phyloP scores from a whole-genome alignment of 1,140 invertebrate species.

The Cydia fagiglandana region DNA sequence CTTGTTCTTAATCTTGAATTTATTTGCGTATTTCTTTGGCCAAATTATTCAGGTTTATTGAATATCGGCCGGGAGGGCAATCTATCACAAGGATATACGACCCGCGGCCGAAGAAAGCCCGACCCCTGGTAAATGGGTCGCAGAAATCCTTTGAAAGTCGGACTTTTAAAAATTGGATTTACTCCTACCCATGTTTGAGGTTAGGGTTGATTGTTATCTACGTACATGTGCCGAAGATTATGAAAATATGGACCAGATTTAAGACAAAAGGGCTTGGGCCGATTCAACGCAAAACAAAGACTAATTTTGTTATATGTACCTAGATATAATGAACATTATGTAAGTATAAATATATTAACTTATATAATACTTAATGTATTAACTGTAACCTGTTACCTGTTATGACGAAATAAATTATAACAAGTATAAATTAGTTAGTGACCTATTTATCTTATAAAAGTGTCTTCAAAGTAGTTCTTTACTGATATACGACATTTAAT shows the following conservation, averaged over 20 bases:
- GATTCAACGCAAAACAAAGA: slow-evolving; percentile 37
- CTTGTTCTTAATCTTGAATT: slow-evolving; percentile 52
- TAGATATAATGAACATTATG: too few relatives aligned
- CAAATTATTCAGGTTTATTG: slow-evolving; percentile 64
- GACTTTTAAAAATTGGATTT: slow-evolving; percentile 54
- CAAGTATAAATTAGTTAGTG: too few relatives aligned
- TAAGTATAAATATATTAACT: too few relatives aligned
- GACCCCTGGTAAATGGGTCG: slow-evolving; percentile 46
- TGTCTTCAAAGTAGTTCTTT: too few relatives aligned
- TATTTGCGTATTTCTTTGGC: slow-evolving; percentile 55
- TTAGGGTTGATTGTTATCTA: slow-evolving; percentile 29
- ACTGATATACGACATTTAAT: too few relatives aligned
- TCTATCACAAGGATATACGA: slow-evolving; percentile 53
- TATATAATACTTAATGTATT: too few relatives aligned
- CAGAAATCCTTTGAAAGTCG: slow-evolving; percentile 44
- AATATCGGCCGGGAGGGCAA: slow-evolving; percentile 47
- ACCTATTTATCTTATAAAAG: too few relatives aligned
- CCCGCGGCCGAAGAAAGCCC: slow-evolving; percentile 44
- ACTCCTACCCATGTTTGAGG: slow-evolving; percentile 43
- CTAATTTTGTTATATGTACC: neutral
- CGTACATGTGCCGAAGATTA: slow-evolving; percentile 1
- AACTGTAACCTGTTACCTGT: too few relatives aligned
- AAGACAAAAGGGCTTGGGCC: slow-evolving; percentile 19
- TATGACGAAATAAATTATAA: too few relatives aligned
- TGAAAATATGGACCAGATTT: neutral